Evolutionary conservation across 2,113 vertebrate species (phyloP), one percentile per base, ranked within the genome.

Genomic region (Shinisaurus crocodilurus): DNA sequence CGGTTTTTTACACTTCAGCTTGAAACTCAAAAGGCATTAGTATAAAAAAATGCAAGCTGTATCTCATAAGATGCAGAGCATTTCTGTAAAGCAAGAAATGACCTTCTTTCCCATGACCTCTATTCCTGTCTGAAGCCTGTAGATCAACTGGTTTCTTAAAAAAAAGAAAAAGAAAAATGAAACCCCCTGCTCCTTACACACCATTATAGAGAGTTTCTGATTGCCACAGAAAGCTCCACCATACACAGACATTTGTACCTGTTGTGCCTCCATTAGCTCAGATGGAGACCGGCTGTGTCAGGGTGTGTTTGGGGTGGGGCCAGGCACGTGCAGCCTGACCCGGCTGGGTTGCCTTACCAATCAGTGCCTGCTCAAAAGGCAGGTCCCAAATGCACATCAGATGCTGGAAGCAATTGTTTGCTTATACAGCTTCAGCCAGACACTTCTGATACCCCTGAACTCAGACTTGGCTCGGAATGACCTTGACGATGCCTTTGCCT

Each of bases 21-120:
- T 92, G 29, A 87, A 92, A 86, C 76, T 72, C 2, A 86, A 92
- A 95, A 89, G 57, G 6, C 50, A 43, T 89, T 67, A 76, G 87
- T 90, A 89, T 10, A 63, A 23, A 63, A 18, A 86, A 70, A 1
- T 23, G 20, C 77, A 90, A 91, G 3, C 12, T 69, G 63, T 63
- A 54, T 60, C 32, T 43, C 20, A 32, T 84, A 76, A 69, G 65
- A 67, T 83, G 45, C 72, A 57, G n/a, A 63, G 81, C 29, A 80
- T 74, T 84, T 45, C 25, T 37, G 60, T 60, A 69, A 77, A 69
- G 57, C 2, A 25, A 77, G 82, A 18, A 1, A 10, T 37, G 6
- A 48, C 23, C 1, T 16, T 0, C 0, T 65, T 89, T 75, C 34
- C 60, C 69, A 5, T 90, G 74, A 85, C 89, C 82, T 90, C n/a